These are phyloP conservation scores for Microtus pennsylvanicus DNA, from an alignment of 2,113 vertebrate species.

Conservation along the genomic window DNA sequence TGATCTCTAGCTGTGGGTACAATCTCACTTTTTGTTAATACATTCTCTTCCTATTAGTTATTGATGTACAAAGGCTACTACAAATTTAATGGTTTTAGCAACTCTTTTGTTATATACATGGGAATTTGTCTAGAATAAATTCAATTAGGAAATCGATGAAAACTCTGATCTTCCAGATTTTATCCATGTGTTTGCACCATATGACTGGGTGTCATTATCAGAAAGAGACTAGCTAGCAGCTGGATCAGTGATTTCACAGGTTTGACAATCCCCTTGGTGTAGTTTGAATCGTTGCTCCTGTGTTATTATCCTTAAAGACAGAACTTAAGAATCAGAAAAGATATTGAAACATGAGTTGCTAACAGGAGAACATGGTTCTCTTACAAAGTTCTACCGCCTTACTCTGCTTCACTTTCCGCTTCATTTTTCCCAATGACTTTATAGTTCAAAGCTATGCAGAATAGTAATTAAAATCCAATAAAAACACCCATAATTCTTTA, in stretches of 20 bases:
- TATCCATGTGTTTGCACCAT: neutral
- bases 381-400: slow-evolving; percentile 7
- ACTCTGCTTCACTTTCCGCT: slow-evolving; percentile 54
- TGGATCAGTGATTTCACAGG: neutral
- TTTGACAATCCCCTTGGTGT: neutral
- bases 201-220: neutral
- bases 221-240: neutral
- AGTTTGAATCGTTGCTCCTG: neutral
- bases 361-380: neutral
- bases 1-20: neutral
- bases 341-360: slow-evolving; percentile 16
- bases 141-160: neutral
- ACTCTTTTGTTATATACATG: neutral
- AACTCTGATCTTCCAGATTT: neutral
- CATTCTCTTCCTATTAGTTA: neutral
- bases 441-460: slow-evolving; percentile 57
- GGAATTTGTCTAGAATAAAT: neutral
- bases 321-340: slow-evolving; percentile 32
- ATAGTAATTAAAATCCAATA: slow-evolving; percentile 66
- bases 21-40: neutral
- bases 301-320: slow-evolving; percentile 20
- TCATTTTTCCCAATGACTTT: slow-evolving; percentile 57
- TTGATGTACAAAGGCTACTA: neutral
- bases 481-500: slow-evolving; percentile 57
- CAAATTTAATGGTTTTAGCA: neutral